Conservation (phyloP, 2,113 vertebrate genomes). For the Meriones unguiculatus region DNA sequence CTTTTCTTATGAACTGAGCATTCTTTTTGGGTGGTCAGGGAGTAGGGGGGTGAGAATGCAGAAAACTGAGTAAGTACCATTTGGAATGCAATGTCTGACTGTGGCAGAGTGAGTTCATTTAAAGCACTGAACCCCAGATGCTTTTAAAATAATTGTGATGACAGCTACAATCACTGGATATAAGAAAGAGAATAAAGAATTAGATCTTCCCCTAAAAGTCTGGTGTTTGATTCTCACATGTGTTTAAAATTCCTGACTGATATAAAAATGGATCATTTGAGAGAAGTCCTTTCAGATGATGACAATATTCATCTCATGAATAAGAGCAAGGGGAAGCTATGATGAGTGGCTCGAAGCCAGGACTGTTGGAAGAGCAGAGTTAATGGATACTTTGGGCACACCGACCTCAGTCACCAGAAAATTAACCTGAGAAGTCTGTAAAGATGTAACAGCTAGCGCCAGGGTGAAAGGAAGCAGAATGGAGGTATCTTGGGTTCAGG, state of each 20-base stretch:
- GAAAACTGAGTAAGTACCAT: slow-evolving; percentile 43
- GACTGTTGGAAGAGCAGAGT: background rate
- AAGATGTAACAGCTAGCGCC: background rate
- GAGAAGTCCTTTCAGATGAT: slow-evolving; percentile 57
- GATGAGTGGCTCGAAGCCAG: background rate
- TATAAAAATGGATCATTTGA: slow-evolving; percentile 69
- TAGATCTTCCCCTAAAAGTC: slow-evolving; percentile 66
- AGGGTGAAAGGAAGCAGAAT: background rate
- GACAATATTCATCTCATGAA: slow-evolving; percentile 61
- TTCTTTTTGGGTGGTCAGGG: slow-evolving; percentile 50
- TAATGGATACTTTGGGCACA: background rate
- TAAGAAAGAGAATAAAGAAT: slow-evolving; percentile 77
- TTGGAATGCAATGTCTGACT: slow-evolving; percentile 52
- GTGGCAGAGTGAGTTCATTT: slow-evolving; percentile 56
- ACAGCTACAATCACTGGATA: slow-evolving; percentile 74
- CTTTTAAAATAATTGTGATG: slow-evolving; percentile 75
- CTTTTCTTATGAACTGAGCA: background rate
- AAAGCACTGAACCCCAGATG: slow-evolving; percentile 73
- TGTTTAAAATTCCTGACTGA: slow-evolving; percentile 76
- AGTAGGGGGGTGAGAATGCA: background rate
- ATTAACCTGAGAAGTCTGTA: background rate
- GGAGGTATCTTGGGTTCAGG: background rate
- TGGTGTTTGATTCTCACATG: slow-evolving; percentile 67
- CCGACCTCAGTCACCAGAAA: background rate
- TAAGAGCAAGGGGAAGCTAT: slow-evolving; percentile 35